Base-by-base conservation (phyloP, 1,140 invertebrate species). In the Trachymyrmex septentrionalis region DNA sequence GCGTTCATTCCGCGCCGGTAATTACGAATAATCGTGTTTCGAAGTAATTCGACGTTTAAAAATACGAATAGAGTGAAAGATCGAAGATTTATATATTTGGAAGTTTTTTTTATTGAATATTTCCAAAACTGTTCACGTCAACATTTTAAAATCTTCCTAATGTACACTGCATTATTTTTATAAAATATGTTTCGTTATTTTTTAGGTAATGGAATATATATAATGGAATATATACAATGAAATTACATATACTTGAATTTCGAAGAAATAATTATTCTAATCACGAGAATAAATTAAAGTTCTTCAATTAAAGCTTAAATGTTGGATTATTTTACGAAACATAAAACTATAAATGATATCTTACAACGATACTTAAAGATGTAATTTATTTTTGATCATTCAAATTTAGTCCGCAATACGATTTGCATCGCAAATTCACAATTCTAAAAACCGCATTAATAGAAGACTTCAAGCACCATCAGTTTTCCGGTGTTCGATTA, bases 1-100 rank as follows among this genome's bases (percentile, higher is more conserved):
- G 80, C 80, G 80, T 75, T 84, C 27, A 84, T 84, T 84, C 80
- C 80, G 55, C 80, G 55, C 44, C 55, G 80, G 48, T 84, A 84
- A 84, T 84, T 84, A 73, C 69, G 38, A 84, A 84, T 81, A 81
- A 81, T 84, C 71, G 55, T 71, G 38, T 75, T 44, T 75, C 55
- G 53, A 59, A 50, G 57, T 75, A 75, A 75, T 61, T 84, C 38
- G n/a, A 84, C 69, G 27, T 61, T 84, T 75, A 38, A 61, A 84
- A 82, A 82, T 55, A 82, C 19, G n/a, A 61, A 21, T 84, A 34
- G 48, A 53, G 16, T 0, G 59, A 85, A 66, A 85, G 75, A 75
- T 84, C 24, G 38, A 38, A 21, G n/a, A 34, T 73, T 81, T 38
- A 50, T 34, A 9, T 21, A 44, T 59, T 59, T 59, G 48, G 3